These are phyloP conservation scores for Oncorhynchus nerka DNA, from an alignment of 2,113 vertebrate genomes.

Conservation along the genomic window DNA sequence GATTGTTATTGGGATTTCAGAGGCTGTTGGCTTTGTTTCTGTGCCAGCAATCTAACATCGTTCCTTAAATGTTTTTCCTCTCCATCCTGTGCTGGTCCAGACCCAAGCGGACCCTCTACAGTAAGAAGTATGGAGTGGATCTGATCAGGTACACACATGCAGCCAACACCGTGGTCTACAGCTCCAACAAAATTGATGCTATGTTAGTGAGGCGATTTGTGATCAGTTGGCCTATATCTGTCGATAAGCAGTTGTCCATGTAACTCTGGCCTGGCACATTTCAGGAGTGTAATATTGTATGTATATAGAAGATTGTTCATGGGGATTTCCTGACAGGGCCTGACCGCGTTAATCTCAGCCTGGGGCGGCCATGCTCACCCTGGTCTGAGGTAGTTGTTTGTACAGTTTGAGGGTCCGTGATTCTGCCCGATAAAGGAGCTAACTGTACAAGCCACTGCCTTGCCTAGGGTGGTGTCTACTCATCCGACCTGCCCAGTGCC, in stretches of 20 bases:
- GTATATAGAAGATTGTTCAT: not conserved
- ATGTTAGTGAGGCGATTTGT: slow-evolving; percentile 56
- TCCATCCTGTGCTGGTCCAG: slow-evolving; percentile 38
- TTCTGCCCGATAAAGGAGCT: slow-evolving; percentile 99
- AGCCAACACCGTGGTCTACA: slow-evolving; percentile 98
- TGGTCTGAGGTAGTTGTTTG: slow-evolving; percentile 99
- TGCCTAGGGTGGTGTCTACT: slow-evolving; percentile 88
- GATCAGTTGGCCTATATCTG: too few relatives aligned
- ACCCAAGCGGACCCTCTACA: slow-evolving; percentile 97
- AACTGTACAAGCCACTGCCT: slow-evolving; percentile 99
- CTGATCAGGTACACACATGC: slow-evolving; percentile 98
- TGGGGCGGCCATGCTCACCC: slow-evolving; percentile 73
- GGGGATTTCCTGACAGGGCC: not conserved
- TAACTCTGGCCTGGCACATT: not conserved
- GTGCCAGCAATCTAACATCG: not conserved
- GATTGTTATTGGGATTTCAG: not conserved
- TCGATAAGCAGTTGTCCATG: not conserved
- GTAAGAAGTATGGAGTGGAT: slow-evolving; percentile 99
- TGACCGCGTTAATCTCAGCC: too few relatives aligned
- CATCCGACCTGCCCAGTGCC: slow-evolving; percentile 47
- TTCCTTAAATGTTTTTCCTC: not conserved
- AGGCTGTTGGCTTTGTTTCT: not conserved
- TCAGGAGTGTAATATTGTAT: not conserved
- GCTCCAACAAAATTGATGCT: slow-evolving; percentile 99
- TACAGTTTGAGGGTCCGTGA: slow-evolving; percentile 99